Conservation (phyloP, 2,797 vertebrate species). For the Artibeus lituratus region DNA sequence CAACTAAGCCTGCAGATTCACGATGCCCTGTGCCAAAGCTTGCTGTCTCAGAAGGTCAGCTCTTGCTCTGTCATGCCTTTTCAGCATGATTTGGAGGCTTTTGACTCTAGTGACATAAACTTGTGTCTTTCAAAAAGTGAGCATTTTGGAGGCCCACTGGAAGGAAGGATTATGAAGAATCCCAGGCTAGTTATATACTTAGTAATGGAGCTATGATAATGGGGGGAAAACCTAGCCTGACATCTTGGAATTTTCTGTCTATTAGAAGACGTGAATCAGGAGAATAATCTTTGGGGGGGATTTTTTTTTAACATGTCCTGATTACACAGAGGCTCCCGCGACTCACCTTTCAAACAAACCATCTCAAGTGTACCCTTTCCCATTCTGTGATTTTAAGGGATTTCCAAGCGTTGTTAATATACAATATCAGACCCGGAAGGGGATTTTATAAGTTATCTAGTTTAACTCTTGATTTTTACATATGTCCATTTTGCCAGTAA, state of each 20-base stretch:
- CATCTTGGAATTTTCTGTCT: background rate
- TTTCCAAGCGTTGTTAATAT: slow-evolving; percentile 29
- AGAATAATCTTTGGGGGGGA: background rate
- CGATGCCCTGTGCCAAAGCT: background rate
- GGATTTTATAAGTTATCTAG: slow-evolving; percentile 32
- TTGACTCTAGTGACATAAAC: background rate
- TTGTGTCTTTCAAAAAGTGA: background rate
- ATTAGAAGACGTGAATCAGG: background rate
- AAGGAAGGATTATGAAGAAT: background rate
- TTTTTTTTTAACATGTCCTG: background rate
- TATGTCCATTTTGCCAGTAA: slow-evolving; percentile 10
- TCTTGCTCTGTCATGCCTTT: background rate
- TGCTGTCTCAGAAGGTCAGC: background rate
- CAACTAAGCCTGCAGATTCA: background rate
- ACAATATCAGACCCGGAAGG: slow-evolving; percentile 41
- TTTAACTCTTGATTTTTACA: slow-evolving; percentile 31
- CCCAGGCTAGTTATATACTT: background rate
- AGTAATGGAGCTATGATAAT: background rate
- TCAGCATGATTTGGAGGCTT: background rate
- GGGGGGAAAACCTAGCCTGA: background rate
- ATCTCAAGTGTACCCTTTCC: slow-evolving; percentile 8
- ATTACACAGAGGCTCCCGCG: background rate
- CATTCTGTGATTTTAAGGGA: slow-evolving; percentile 59
- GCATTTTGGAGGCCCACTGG: background rate
- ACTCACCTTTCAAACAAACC: background rate